phyloP scores from a whole-genome alignment of 2,113 vertebrate genomes.

The Pygoscelis adeliae region DNA sequence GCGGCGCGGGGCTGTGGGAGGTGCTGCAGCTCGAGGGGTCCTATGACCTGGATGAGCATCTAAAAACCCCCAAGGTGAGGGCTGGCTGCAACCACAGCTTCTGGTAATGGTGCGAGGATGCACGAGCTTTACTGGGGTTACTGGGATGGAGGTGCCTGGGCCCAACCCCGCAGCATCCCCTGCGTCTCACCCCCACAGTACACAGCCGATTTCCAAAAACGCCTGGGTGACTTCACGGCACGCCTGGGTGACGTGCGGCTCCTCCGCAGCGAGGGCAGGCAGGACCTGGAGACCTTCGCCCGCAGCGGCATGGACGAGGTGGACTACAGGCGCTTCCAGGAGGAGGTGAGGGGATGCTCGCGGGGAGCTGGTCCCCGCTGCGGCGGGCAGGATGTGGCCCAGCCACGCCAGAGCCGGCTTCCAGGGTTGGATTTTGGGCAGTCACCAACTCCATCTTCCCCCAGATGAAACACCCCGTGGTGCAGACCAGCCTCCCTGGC shows the following conservation, averaged over 20 bases:
- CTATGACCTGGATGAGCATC: slow-evolving; percentile 66
- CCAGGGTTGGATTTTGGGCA: neutral
- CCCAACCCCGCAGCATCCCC: neutral
- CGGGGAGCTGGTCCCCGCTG: fast-evolving
- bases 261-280: slow-evolving; percentile 48
- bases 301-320: slow-evolving; percentile 50
- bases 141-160: neutral
- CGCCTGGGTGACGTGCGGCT: slow-evolving; percentile 35
- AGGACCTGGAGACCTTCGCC: slow-evolving; percentile 68
- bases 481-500: slow-evolving; percentile 38
- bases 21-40: slow-evolving; percentile 68
- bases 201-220: slow-evolving; percentile 15
- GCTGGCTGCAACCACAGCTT: neutral
- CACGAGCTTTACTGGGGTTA: fast-evolving
- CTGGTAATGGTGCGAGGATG: fast-evolving
- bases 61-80: slow-evolving; percentile 69
- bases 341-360: slow-evolving; percentile 48
- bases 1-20: slow-evolving; percentile 69
- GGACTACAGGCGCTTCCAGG: slow-evolving; percentile 40
- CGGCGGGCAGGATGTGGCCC: fast-evolving
- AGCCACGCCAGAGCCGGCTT: fast-evolving
- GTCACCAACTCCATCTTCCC: neutral
- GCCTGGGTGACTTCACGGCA: slow-evolving; percentile 4
- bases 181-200: neutral
- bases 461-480: slow-evolving; percentile 65